Evolutionary conservation across 2,888 invertebrate species (phyloP), one percentile per base, ranked within the genome.

Genomic region (Caenorhabditis uteleia): DNA sequence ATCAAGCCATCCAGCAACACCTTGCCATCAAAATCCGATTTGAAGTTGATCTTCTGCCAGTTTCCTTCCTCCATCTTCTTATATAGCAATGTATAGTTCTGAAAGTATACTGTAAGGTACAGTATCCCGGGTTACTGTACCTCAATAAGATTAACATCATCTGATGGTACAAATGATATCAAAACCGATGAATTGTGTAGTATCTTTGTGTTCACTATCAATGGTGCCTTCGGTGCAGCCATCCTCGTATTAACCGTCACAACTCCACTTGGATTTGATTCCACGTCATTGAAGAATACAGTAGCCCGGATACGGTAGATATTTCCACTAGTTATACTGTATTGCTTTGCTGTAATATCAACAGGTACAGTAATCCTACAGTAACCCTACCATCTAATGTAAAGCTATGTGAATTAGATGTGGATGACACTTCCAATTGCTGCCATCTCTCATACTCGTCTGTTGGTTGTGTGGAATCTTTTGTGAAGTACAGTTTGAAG

Each of bases 21-120:
- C 26, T 51, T 58, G 21, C 64, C 54, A 45, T 51, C 58, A 10
- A 49, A 18, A 55, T 70, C 70, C 1, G 71, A 66, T 23, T 59
- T 23, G 34, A 71, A 71, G 20, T 51, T 40, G 6, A 62, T n/a
- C 1, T 45, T 33, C 16, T 59, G 55, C 71, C 71, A 71, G 1
- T 58, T 54, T 0, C 36, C 39, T 10, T 59, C 59, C 20, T 40
- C 45, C 20, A 29, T 39, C 29, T 66, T 50, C 29, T 50, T 54
- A 45, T 69, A 72, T 40, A 62, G 50, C 21, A 72, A 16, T 3
- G 72, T 60, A 46, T 72, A 72, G 39, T 72, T 72, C 64, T 70
- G 56, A 31, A 66, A 45, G n/a, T n/a, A n/a, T n/a, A n/a, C n/a
- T 14, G 14, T 18, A 7, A 5, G 14, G 7, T 21, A 42, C 4